Evolutionary conservation across 2,797 vertebrate species (phyloP).

Genomic region (Adrianichthys oophorus): DNA sequence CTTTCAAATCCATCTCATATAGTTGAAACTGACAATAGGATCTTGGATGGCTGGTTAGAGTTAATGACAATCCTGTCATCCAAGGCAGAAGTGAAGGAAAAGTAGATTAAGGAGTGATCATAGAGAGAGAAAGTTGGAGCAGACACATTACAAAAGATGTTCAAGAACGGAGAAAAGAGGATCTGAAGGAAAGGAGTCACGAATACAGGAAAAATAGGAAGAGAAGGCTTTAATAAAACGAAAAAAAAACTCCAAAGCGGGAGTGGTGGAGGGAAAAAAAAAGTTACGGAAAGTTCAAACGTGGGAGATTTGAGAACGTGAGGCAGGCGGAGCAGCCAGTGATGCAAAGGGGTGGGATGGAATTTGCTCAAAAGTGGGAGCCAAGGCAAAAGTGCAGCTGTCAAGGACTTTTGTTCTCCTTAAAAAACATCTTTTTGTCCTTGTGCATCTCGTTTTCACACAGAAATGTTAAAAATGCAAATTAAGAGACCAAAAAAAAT

Average conservation of each 20-base stretch:
- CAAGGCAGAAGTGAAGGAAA: slow-evolving; percentile 49
- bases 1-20: slow-evolving; percentile 17
- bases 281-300: slow-evolving; percentile 47
- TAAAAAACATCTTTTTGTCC: slow-evolving; percentile 52
- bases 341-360: slow-evolving; percentile 71
- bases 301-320: slow-evolving; percentile 68
- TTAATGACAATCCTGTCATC: slow-evolving; percentile 50
- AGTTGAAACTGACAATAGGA: slow-evolving; percentile 37
- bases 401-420: slow-evolving; percentile 68
- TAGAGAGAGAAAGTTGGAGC: slow-evolving; percentile 2
- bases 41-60: slow-evolving; percentile 29
- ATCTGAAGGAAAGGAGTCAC: slow-evolving; percentile 25
- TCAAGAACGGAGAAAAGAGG: slow-evolving; percentile 23
- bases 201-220: slow-evolving; percentile 14
- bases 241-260: slow-evolving; percentile 1
- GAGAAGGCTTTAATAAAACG: slow-evolving; percentile 17
- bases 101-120: slow-evolving; percentile 11
- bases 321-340: slow-evolving; percentile 55
- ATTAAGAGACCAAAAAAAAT: background rate
- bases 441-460: slow-evolving; percentile 44
- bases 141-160: slow-evolving; percentile 23
- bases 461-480: slow-evolving; percentile 15
- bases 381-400: slow-evolving; percentile 72
- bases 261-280: slow-evolving; percentile 7
- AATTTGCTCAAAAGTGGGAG: slow-evolving; percentile 65